Evolutionary conservation across 2,113 vertebrate species (phyloP).

Genomic region (Indicator maculatus): DNA sequence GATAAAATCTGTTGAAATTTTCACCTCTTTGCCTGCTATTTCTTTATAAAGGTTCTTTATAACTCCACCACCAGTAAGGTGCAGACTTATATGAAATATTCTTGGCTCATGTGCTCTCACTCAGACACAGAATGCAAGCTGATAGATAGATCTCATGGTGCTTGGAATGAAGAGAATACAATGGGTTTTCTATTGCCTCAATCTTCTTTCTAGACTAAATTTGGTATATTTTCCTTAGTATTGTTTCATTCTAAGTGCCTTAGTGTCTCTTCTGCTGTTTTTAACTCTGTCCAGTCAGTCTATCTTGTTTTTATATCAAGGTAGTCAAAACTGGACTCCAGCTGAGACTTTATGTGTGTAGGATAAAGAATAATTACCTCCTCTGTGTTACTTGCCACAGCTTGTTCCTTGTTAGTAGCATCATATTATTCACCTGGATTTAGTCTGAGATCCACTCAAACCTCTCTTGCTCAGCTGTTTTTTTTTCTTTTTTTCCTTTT

Average conservation of each 20-base stretch:
- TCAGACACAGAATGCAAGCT: neutral
- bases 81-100: neutral
- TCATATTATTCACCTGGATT: constrained; percentile 25
- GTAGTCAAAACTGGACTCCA: neutral
- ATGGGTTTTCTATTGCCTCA: neutral
- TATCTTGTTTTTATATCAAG: neutral
- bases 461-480: neutral
- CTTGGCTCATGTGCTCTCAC: neutral
- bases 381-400: neutral
- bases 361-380: constrained; percentile 15
- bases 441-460: neutral
- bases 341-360: neutral
- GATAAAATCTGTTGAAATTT: neutral
- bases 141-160: neutral
- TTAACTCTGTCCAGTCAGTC: neutral
- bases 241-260: neutral
- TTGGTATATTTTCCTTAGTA: neutral
- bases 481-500: neutral
- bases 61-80: neutral
- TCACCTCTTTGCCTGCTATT: neutral
- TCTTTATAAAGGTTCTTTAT: neutral
- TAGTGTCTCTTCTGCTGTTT: neutral
- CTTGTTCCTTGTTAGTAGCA: neutral
- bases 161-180: neutral
- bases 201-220: neutral